Conservation (phyloP, 2,113 vertebrate species). For the Menura novaehollandiae region DNA sequence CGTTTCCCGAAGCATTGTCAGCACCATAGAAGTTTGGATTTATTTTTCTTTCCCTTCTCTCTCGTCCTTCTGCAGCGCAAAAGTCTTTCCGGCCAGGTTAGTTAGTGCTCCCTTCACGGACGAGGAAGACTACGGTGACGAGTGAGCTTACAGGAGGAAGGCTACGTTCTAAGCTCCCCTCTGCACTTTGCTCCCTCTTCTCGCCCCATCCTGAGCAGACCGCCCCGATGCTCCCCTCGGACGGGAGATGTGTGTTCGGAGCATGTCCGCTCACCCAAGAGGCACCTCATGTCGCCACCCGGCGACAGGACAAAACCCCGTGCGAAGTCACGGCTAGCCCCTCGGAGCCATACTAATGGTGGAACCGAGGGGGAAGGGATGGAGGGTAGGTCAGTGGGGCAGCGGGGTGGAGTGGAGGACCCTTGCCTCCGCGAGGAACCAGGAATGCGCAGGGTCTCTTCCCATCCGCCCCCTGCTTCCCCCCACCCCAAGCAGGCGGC, state of each 20-base stretch:
- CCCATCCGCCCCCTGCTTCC: background rate
- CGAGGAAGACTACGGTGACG: background rate
- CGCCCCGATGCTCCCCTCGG: no score
- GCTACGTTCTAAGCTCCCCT: background rate
- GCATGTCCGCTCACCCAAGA: accelerated
- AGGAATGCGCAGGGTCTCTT: constrained; percentile 18
- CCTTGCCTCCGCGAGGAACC: accelerated
- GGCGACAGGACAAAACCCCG: background rate
- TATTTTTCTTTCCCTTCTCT: background rate
- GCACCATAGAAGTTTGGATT: background rate
- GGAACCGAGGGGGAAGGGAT: background rate
- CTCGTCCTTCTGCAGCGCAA: background rate
- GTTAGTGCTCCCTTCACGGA: background rate
- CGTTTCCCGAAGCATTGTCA: background rate
- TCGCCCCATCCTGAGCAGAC: background rate
- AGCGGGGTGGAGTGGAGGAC: background rate
- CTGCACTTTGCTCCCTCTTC: background rate
- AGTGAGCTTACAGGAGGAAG: background rate
- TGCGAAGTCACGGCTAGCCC: no score
- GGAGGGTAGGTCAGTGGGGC: no score
- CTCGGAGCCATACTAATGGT: background rate
- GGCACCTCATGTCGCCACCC: background rate
- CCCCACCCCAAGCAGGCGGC: constrained; percentile 60
- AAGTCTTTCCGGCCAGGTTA: background rate
- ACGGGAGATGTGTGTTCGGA: no score